Base-by-base conservation (phyloP, 2,888 invertebrate species). In the Myopa testacea region DNA sequence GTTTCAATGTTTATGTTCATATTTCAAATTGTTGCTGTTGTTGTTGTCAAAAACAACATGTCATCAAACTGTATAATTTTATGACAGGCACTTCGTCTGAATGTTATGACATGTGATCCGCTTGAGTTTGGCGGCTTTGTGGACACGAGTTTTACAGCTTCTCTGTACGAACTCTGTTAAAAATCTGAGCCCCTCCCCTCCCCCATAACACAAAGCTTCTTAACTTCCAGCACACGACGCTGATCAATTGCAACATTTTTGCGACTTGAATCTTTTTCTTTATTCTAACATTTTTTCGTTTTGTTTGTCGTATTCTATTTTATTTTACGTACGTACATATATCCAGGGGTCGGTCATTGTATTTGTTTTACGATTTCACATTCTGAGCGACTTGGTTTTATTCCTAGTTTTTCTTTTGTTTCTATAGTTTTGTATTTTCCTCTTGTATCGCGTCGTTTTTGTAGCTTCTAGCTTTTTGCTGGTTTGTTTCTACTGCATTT, bases 301-400 rank as follows among this genome's bases (percentile, higher is more conserved):
- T 55, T 55, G 16, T n/a, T 55, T n/a, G n/a, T 6, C 50, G n/a
- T 1, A 55, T 55, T n/a, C 16, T 16, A 12, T 55, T 55, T n/a
- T 55, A n/a, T n/a, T 55, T 16, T 55, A 26, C 26, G 26, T 26
- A 26, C 26, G 26, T 26, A 26, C 26, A 26, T 26, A 26, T 26
- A n/a, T 55, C 50, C 34, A 52, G 75, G 50, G 75, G 69, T 69
- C 75, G 75, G 75, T 75, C 75, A 69, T 75, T 75, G 75, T 69
- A 75, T 75, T 75, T 75, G n/a, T 75, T 75, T 75, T 68, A 75
- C 69, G 68, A 75, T 60, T 75, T 75, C 65, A 37, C 65, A 65
- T 65, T 34, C 60, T 75, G 8, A 55, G 52, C 73, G 74, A 75
- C 65, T 75, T 65, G 74, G 74, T 75, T 63, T 65, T 14, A 63